These are phyloP conservation scores for Cheilosia impressa DNA, from an alignment of 2,888 invertebrate species.

Conservation along the genomic window DNA sequence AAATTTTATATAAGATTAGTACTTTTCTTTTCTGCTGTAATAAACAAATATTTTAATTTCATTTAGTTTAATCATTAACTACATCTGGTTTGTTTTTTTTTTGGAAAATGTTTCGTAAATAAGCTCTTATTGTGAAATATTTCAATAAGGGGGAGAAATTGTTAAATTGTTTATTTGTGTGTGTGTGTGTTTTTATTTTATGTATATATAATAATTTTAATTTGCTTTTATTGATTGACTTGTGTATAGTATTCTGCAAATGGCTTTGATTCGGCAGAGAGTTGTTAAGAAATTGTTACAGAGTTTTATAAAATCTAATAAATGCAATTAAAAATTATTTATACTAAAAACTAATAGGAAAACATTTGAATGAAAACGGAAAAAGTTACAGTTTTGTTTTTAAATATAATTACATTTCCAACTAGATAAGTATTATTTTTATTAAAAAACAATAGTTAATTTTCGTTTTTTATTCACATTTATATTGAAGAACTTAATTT, in stretches of 20 bases:
- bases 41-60: slow-evolving; percentile 2
- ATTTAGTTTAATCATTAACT: slow-evolving; percentile 5
- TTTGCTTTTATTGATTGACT: slow-evolving; percentile 63
- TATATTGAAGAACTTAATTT: slow-evolving; percentile 82
- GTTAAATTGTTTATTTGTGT: slow-evolving; percentile 3
- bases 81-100: slow-evolving; percentile 15
- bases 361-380: slow-evolving; percentile 63
- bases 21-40: background rate
- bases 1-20: slow-evolving; percentile 25
- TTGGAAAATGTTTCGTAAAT: slow-evolving; percentile 46
- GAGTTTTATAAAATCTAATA: slow-evolving; percentile 69
- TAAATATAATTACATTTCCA: slow-evolving; percentile 60
- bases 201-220: slow-evolving; percentile 19
- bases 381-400: slow-evolving; percentile 24
- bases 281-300: slow-evolving; percentile 21
- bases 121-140: slow-evolving; percentile 57
- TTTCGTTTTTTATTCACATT: slow-evolving; percentile 69
- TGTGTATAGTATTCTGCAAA: slow-evolving; percentile 49
- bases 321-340: slow-evolving; percentile 70
- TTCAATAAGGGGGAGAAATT: slow-evolving; percentile 33
- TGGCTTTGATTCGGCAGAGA: slow-evolving; percentile 45
- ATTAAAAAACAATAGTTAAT: slow-evolving; percentile 21
- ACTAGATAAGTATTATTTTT: slow-evolving; percentile 46
- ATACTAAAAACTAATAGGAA: slow-evolving; percentile 73
- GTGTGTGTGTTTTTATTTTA: slow-evolving; percentile 14